Evolutionary conservation across 2,113 vertebrate species (phyloP).

Genomic region (Calidris pygmaea): DNA sequence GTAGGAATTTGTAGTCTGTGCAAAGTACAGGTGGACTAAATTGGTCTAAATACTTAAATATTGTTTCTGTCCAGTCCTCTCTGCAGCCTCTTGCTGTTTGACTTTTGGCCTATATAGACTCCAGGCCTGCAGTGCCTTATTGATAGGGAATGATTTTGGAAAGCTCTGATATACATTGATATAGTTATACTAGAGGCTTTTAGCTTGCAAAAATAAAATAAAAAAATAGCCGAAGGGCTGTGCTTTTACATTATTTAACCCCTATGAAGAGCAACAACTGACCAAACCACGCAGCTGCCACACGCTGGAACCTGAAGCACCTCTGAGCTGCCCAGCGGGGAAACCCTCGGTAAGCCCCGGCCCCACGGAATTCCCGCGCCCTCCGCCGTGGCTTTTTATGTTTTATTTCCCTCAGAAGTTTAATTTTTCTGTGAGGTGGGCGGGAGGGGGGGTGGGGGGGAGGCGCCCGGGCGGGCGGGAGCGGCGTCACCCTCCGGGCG

Average conservation of each 20-base stretch:
- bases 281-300: fast-evolving
- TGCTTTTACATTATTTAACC: background rate
- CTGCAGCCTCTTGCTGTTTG: background rate
- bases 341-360: background rate
- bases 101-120: background rate
- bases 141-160: background rate
- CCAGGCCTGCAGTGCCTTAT: background rate
- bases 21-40: background rate
- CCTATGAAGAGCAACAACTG: background rate
- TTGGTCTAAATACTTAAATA: background rate
- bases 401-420: no score
- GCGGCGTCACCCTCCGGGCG: background rate
- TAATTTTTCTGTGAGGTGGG: background rate
- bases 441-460: no score
- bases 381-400: no score
- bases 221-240: background rate
- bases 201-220: background rate
- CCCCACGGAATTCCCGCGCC: background rate
- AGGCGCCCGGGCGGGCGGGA: background rate
- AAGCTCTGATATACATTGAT: background rate
- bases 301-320: fast-evolving
- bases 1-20: background rate
- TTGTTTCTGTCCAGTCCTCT: background rate
- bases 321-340: background rate
- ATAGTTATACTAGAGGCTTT: background rate